Evolutionary conservation across 2,797 vertebrate species (phyloP), one percentile per base, ranked within the genome.

Genomic region (Tenualosa ilisha): DNA sequence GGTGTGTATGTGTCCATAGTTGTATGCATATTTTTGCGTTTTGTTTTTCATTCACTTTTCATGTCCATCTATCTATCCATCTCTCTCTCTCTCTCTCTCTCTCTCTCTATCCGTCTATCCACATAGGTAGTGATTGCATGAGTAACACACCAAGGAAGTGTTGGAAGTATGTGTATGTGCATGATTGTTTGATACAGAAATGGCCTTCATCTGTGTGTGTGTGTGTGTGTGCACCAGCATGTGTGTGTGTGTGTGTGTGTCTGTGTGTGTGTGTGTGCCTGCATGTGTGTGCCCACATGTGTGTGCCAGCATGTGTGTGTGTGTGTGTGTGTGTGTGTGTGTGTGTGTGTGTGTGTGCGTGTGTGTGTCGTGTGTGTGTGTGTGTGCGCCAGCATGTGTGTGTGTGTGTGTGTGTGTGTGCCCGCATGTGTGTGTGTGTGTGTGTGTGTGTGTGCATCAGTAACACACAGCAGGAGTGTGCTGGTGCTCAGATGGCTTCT

Each of bases 401-500:
- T 75, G 31, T 17, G 65, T 13, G 31, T 56, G 68, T 59, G 31
- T 75, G 65, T 81, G 46, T 51, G 43, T 81, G 43, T n/a, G 20
- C n/a, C 7, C 51, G 46, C 26, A 46, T 56, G 81, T 37, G 24
- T 83, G 84, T 65, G 54, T 86, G 65, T 31, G 26, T 24, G 8
- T 31, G 6, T 72, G 72, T 85, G 49, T 61, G 15, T 68, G 63
- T 2, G 68, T 43, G 31, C 37, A 43, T 75, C 12, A 37, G 68
- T 63, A 84, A 51, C 53, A 83, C 82, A 68, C 59, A 85, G 85
- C n/a, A 13, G 85, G 53, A 65, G 75, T 63, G 12, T 7, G 31
- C 31, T 75, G 31, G 31, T 75, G 31, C 20, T 20, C 68, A 15
- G 31, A 40, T 40, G 68, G 15, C 40, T 40, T 75, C 31, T 75